phyloP scores from a whole-genome alignment of 2,888 invertebrate species.

The Pseudolycoriella hygida region DNA sequence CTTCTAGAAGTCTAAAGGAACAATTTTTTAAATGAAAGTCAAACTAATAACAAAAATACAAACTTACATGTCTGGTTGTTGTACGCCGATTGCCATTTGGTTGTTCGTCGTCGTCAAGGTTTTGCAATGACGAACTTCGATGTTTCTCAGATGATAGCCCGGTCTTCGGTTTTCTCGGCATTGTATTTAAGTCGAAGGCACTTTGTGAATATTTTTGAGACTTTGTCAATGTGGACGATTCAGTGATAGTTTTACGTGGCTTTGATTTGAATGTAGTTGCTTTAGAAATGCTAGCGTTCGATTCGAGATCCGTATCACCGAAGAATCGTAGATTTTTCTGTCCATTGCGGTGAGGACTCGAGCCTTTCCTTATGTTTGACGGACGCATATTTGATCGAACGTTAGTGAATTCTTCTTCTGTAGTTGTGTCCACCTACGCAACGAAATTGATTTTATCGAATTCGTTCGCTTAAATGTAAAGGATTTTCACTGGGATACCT shows the following conservation, averaged over 20 bases:
- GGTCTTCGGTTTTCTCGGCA: conserved; percentile 8
- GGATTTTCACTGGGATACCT: conserved; percentile 2
- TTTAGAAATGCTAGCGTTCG: conserved; percentile 38
- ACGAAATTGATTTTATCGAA: background rate
- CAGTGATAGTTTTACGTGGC: background rate
- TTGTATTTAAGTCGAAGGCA: conserved; percentile 24
- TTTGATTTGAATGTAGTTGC: conserved; percentile 12
- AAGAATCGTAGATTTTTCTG: conserved; percentile 62
- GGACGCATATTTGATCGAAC: conserved; percentile 6
- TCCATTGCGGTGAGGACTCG: background rate
- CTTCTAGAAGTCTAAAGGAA: conserved; percentile 19
- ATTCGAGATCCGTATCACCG: conserved; percentile 67
- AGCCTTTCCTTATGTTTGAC: background rate
- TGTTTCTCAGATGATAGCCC: background rate
- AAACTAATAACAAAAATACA: background rate
- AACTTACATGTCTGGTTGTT: conserved; percentile 3
- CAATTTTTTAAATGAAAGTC: background rate
- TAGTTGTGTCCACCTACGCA: conserved; percentile 1
- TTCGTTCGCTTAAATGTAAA: too few species aligned
- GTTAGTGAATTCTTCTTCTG: conserved; percentile 13
- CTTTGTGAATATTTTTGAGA: conserved; percentile 27
- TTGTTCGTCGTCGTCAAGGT: conserved; percentile 18
- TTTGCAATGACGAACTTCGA: conserved; percentile 26
- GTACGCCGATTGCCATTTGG: too few species aligned
- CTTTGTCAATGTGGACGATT: conserved; percentile 13